phyloP scores from a whole-genome alignment of 2,113 vertebrate species.

The Mastomys coucha region DNA sequence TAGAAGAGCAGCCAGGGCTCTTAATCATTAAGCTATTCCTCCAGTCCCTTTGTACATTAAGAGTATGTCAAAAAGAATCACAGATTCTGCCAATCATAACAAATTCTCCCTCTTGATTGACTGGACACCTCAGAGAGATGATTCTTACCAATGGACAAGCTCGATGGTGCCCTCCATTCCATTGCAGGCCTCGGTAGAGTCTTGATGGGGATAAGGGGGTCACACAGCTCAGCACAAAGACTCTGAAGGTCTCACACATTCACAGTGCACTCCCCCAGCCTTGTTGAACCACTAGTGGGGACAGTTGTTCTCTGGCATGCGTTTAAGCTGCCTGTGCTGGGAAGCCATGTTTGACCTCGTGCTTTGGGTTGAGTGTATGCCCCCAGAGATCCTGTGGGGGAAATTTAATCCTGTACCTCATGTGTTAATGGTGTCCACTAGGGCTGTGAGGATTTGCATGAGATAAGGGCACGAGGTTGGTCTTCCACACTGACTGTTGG shows the following conservation, averaged over 20 bases:
- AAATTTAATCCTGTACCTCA: neutral
- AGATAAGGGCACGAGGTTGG: neutral
- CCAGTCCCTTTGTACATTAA: neutral
- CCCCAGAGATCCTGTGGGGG: neutral
- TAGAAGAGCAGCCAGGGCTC: neutral
- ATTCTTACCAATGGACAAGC: neutral
- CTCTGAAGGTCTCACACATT: neutral
- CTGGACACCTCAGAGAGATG: too few species aligned
- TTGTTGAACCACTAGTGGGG: neutral
- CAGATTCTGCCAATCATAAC: neutral
- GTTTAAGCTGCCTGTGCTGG: neutral
- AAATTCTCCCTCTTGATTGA: neutral
- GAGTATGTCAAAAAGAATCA: neutral
- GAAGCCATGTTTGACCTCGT: too few species aligned
- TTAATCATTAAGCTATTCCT: neutral
- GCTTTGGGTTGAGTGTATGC: neutral
- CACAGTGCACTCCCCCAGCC: neutral
- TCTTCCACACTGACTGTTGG: neutral
- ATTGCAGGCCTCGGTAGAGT: neutral
- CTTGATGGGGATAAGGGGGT: too few species aligned
- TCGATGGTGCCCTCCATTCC: fast-evolving
- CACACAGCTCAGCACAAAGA: neutral
- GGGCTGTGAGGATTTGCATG: neutral
- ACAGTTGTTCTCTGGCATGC: fast-evolving
- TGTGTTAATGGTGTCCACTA: neutral